phyloP scores from a whole-genome alignment of 2,797 vertebrate genomes.

The Chaetodon trifasciatus region DNA sequence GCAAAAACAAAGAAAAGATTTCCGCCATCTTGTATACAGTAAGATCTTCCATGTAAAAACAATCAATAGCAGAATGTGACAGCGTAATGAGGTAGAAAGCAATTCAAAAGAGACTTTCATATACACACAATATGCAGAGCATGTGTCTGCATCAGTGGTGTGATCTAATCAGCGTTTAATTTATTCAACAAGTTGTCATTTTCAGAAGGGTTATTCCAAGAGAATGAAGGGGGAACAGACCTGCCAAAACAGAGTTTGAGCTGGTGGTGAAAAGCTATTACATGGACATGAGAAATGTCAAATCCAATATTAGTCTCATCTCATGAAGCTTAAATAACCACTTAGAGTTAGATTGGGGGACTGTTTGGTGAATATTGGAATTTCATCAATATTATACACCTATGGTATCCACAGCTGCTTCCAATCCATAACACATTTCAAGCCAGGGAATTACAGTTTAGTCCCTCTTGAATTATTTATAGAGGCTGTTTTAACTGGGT shows the following conservation, averaged over 20 bases:
- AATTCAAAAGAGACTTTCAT: slow-evolving; percentile 3
- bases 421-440: slow-evolving; percentile 32
- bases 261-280: slow-evolving; percentile 45
- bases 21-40: background rate
- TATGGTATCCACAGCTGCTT: slow-evolving; percentile 47
- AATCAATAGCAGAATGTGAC: slow-evolving; percentile 23
- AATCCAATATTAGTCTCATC: slow-evolving; percentile 67
- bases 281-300: slow-evolving; percentile 55
- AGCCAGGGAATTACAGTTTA: slow-evolving; percentile 38
- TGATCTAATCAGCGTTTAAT: slow-evolving; percentile 51
- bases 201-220: slow-evolving; percentile 44
- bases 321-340: slow-evolving; percentile 57
- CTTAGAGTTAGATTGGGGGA: slow-evolving; percentile 41
- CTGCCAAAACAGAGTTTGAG: slow-evolving; percentile 42
- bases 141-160: slow-evolving; percentile 18
- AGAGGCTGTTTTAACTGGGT: slow-evolving; percentile 3
- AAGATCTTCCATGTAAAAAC: background rate
- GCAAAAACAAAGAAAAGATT: background rate
- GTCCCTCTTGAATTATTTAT: slow-evolving; percentile 52
- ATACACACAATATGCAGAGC: slow-evolving; percentile 19
- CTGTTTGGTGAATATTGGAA: slow-evolving; percentile 59
- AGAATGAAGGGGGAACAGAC: slow-evolving; percentile 21
- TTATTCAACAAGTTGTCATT: slow-evolving; percentile 56
- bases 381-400: slow-evolving; percentile 62
- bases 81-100: slow-evolving; percentile 32